A percentile compares a stretch with the other conserved stretches of the same genome.
phyloP scores from a whole-genome alignment of 2,113 vertebrate genomes.

The Talpa occidentalis region DNA sequence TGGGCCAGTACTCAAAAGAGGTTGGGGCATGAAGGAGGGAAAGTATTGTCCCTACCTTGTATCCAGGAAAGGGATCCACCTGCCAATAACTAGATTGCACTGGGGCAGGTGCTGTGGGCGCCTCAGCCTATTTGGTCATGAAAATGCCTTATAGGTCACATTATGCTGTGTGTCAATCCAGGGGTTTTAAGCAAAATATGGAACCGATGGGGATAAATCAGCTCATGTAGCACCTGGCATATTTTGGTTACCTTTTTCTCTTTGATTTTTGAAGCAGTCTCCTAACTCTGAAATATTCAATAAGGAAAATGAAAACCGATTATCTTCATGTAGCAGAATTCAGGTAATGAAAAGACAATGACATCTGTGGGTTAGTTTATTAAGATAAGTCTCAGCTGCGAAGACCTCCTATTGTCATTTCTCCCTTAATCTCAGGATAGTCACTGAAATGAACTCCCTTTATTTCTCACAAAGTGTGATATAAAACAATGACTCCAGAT shows the following conservation, averaged over 20 bases:
- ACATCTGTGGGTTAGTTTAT: neutral
- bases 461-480: neutral
- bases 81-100: neutral
- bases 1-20: neutral
- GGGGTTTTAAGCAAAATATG: slow-evolving; percentile 5
- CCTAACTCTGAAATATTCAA: neutral
- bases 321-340: neutral
- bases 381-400: neutral
- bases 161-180: neutral
- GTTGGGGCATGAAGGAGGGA: neutral
- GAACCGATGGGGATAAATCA: neutral
- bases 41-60: accelerated
- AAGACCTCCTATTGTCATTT: neutral
- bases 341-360: slow-evolving; percentile 20
- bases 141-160: neutral
- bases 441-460: neutral
- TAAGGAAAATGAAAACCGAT: slow-evolving; percentile 45
- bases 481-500: neutral
- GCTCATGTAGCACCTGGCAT: neutral
- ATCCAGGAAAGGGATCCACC: neutral
- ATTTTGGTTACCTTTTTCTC: neutral
- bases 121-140: neutral
- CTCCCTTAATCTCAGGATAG: neutral
- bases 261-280: slow-evolving; percentile 7
- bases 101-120: neutral